Evolutionary conservation across 2,113 vertebrate genomes (phyloP).

Genomic region (Heptranchias perlo): DNA sequence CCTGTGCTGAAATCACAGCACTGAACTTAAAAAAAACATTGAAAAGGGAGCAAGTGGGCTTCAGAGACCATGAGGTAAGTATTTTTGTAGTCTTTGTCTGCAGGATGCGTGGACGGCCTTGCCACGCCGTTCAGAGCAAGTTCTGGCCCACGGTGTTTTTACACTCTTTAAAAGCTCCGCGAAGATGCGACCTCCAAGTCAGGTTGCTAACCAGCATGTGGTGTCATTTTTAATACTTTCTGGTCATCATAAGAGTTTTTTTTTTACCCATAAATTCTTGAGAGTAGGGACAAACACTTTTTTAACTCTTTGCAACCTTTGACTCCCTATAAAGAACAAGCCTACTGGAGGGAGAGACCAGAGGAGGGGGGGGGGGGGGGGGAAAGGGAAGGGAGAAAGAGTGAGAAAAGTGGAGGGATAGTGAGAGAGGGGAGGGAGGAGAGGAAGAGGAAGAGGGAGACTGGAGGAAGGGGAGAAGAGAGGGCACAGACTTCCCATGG

Average conservation of each 20-base stretch:
- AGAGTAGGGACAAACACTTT: neutral
- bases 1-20: too few species aligned
- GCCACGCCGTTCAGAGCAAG: too few species aligned
- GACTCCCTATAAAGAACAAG: neutral
- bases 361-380: too few species aligned
- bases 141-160: too few species aligned
- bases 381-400: neutral
- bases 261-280: neutral
- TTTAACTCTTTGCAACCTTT: neutral
- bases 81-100: too few species aligned
- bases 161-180: neutral
- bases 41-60: too few species aligned
- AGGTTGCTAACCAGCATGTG: neutral
- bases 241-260: neutral
- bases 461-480: neutral
- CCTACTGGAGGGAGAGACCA: neutral
- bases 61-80: too few species aligned
- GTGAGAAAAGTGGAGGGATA: neutral
- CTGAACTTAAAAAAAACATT: too few species aligned
- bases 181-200: neutral
- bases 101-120: too few species aligned
- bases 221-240: neutral
- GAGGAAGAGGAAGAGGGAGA: neutral
- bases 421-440: neutral
- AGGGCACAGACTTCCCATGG: neutral